Evolutionary conservation across 2,888 invertebrate genomes (phyloP), one percentile per base, ranked within the genome.

Genomic region (Eristalis arbustorum): DNA sequence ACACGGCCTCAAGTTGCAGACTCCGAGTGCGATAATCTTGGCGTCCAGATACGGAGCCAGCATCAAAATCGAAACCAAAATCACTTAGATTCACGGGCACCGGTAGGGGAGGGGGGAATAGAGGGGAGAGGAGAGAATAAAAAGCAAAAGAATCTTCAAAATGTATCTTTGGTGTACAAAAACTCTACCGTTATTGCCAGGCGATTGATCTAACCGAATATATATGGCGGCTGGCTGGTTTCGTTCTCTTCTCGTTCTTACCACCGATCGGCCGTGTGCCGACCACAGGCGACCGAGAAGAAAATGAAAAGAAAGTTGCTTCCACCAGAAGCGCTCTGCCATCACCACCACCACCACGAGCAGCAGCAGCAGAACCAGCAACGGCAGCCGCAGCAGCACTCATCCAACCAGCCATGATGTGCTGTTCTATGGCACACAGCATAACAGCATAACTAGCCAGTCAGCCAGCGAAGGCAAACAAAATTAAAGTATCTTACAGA

Each of bases 261-360:
- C 56, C 37, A 34, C 40, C 59, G 14, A 13, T 14, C 49, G 18
- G 57, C 28, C 59, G 23, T 73, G 14, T 28, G 56, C 28, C 73
- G 73, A 42, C 11, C 37, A 8, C n/a, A n/a, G 37, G 64, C 6
- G 42, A 23, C 42, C 25, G 57, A 82, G 49, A 83, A 87, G 87
- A 87, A 83, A 87, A 87, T 75, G 78, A 83, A 87, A 87, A 87
- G 87, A 87, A 87, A 87, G 87, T 87, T 87, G 83, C 64, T 76
- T 68, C 76, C 67, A 85, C 79, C 67, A 83, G 83, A 72, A 87
- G 83, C 67, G 37, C 40, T 57, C 49, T 59, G 76, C 77, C 64
- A 76, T 42, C 28, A 61, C 76, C 42, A 34, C 69, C n/a, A 59
- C 42, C 31, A 66, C 25, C 59, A 57, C 8, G 18, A 18, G 18